Evolutionary conservation across 2,797 vertebrate genomes (phyloP).

Genomic region (Sphaeramia orbicularis): DNA sequence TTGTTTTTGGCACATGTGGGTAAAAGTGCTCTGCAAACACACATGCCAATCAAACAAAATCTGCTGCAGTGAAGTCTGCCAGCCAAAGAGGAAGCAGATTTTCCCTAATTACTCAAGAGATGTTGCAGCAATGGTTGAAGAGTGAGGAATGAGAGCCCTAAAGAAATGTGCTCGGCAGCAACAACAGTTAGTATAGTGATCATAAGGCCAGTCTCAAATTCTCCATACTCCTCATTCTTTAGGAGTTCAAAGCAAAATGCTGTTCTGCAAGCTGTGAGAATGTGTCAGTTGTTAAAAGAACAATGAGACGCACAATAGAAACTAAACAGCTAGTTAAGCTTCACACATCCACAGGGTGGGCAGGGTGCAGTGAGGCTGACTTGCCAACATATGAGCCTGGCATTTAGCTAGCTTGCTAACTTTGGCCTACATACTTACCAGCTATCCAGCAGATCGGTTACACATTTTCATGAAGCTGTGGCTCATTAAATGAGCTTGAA

Average conservation of each 20-base stretch:
- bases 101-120: conserved; percentile 53
- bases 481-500: conserved; percentile 53
- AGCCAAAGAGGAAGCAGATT: conserved; percentile 62
- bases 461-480: conserved; percentile 66
- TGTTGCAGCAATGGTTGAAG: conserved; percentile 52
- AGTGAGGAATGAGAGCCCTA: conserved; percentile 37
- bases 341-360: conserved; percentile 28
- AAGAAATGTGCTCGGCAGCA: conserved; percentile 48
- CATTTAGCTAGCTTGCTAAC: conserved; percentile 60
- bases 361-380: conserved; percentile 39
- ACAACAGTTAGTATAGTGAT: conserved; percentile 47
- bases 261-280: conserved; percentile 35
- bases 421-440: conserved; percentile 75
- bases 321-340: conserved; percentile 37
- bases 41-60: conserved; percentile 31
- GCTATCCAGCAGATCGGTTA: conserved; percentile 68
- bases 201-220: conserved; percentile 51
- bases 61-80: conserved; percentile 55
- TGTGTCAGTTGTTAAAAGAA: conserved; percentile 27
- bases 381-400: conserved; percentile 52
- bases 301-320: conserved; percentile 40
- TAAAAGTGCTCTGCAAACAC: conserved; percentile 7
- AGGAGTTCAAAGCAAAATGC: conserved; percentile 37
- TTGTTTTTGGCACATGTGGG: neutral
- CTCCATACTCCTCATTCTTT: conserved; percentile 38